Evolutionary conservation across 2,113 vertebrate genomes (phyloP).

Genomic region (Catharus bicknelli): DNA sequence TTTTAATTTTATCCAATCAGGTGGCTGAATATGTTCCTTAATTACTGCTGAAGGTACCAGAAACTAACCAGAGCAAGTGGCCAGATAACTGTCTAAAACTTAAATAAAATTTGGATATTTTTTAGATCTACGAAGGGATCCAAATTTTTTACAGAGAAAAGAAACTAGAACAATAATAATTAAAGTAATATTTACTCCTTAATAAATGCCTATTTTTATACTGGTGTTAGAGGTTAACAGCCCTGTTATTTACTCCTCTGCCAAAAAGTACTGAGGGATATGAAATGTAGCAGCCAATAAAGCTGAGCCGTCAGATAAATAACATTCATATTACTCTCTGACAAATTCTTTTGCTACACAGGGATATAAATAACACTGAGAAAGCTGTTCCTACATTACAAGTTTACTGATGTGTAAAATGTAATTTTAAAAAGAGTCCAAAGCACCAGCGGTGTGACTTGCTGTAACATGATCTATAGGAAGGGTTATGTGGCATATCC

Average conservation of each 20-base stretch:
- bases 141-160: conserved; percentile 74
- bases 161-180: conserved; percentile 73
- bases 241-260: conserved; percentile 81
- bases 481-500: conserved; percentile 1
- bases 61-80: background rate
- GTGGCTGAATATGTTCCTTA: background rate
- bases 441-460: conserved; percentile 42
- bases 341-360: conserved; percentile 77
- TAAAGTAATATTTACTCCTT: conserved; percentile 81
- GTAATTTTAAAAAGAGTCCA: conserved; percentile 77
- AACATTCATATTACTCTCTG: conserved; percentile 79
- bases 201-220: conserved; percentile 81
- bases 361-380: conserved; percentile 81
- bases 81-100: conserved; percentile 15
- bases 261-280: conserved; percentile 77
- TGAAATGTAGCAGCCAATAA: conserved; percentile 83
- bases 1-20: background rate
- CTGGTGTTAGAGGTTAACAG: conserved; percentile 78
- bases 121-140: conserved; percentile 49
- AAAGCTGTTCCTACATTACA: conserved; percentile 79
- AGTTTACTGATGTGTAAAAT: conserved; percentile 85
- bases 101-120: conserved; percentile 49
- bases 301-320: conserved; percentile 80
- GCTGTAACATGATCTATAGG: conserved; percentile 48
- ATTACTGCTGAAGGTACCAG: background rate